Evolutionary conservation across 2,113 vertebrate genomes (phyloP).

Genomic region (Eudyptes chrysolophus): DNA sequence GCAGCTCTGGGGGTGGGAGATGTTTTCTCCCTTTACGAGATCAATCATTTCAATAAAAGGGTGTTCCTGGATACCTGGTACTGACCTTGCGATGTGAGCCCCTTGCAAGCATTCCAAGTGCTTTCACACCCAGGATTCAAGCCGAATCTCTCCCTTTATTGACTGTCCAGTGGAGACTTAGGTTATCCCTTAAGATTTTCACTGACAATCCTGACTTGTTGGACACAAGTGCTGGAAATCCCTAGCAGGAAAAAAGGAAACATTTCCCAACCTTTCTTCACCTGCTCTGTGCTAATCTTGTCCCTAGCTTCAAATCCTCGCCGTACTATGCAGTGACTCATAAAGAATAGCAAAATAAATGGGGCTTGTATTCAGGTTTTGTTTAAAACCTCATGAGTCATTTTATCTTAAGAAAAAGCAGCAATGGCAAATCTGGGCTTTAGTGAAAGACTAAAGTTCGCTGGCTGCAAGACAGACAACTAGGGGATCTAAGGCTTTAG

Average conservation of each 20-base stretch:
- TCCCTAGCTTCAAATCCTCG: background rate
- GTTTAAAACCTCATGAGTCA: background rate
- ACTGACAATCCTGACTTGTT: background rate
- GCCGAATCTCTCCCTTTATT: background rate
- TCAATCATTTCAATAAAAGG: background rate
- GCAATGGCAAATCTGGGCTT: background rate
- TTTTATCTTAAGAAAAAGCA: background rate
- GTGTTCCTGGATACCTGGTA: background rate
- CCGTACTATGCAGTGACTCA: background rate
- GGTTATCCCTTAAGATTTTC: background rate
- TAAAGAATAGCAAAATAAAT: background rate
- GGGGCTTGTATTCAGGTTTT: background rate
- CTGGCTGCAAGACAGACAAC: background rate
- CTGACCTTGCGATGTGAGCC: background rate
- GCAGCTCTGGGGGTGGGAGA: background rate
- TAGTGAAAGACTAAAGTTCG: background rate
- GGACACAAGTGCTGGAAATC: background rate
- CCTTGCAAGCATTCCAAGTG: background rate
- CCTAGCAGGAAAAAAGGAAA: background rate
- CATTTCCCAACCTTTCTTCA: background rate
- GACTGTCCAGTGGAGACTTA: background rate
- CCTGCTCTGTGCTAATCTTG: background rate
- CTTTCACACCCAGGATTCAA: background rate
- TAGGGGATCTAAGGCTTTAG: background rate
- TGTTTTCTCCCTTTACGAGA: background rate